These are phyloP conservation scores for Podarcis lilfordi DNA, from an alignment of 2,797 vertebrate species.

Conservation along the genomic window DNA sequence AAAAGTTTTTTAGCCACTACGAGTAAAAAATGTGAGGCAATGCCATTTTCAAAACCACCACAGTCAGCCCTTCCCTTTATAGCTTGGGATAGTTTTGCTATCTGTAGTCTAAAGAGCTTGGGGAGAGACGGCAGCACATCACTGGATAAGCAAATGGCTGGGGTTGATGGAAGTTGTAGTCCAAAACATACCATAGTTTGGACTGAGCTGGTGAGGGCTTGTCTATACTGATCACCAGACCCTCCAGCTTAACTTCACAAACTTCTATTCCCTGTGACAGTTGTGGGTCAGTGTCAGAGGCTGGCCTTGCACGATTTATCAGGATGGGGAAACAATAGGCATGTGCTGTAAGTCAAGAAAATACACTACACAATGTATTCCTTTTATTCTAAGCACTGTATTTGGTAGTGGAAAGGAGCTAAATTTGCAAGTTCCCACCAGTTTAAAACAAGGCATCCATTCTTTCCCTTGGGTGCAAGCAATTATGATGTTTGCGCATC, in stretches of 20 bases:
- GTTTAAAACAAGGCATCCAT: background rate
- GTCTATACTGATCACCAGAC: background rate
- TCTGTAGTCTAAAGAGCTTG: background rate
- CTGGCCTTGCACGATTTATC: background rate
- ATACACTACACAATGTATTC: background rate
- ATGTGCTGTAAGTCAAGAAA: background rate
- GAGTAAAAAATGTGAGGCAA: background rate
- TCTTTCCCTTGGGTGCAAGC: background rate
- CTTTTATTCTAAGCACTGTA: background rate
- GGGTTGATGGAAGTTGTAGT: background rate
- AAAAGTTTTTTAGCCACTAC: background rate
- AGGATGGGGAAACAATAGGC: background rate
- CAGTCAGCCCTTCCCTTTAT: background rate
- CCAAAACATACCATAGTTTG: background rate
- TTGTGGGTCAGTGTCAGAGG: background rate
- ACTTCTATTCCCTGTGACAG: background rate
- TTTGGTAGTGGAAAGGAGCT: background rate
- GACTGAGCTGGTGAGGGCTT: background rate
- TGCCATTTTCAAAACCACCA: background rate
- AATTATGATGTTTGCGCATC: background rate
- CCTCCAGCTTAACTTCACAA: background rate
- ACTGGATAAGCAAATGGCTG: too few species aligned
- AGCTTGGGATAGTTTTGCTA: background rate
- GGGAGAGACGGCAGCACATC: background rate
- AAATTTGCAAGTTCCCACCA: background rate